Conservation (phyloP, 2,888 invertebrate species). For the Apoda limacodes region DNA sequence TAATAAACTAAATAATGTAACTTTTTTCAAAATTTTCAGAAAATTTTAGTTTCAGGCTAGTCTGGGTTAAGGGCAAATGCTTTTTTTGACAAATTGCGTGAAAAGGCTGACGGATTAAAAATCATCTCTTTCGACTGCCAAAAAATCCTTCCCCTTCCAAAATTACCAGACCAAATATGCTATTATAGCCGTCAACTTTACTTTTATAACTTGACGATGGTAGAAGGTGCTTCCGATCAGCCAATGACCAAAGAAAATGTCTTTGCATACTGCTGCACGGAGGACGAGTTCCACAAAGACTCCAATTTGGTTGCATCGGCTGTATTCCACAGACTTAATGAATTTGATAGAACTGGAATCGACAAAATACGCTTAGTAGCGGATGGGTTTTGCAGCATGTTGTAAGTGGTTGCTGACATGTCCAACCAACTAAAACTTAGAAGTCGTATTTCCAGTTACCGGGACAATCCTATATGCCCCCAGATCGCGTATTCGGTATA, state of each 20-base stretch:
- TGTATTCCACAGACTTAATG: conserved; percentile 13
- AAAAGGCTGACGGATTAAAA: conserved; percentile 3
- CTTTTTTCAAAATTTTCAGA: too few relatives aligned
- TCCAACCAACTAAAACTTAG: conserved; percentile 4
- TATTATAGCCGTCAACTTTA: conserved; percentile 5
- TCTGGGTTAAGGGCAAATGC: conserved; percentile 9
- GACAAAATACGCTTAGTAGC: conserved; percentile 14
- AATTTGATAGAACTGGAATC: conserved; percentile 18
- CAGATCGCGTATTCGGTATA: conserved; percentile 13
- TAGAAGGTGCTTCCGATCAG: conserved; percentile 7
- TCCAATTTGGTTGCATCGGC: conserved; percentile 18
- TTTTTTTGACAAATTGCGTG: conserved; percentile 8
- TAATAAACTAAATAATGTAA: too few relatives aligned
- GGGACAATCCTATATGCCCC: too few relatives aligned
- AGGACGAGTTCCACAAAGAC: conserved; percentile 18
- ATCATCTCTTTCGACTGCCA: conserved; percentile 12
- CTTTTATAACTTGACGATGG: conserved; percentile 5
- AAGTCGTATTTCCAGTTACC: conserved; percentile 13
- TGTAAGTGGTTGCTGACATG: conserved; percentile 13
- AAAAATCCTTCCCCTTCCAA: conserved; percentile 12
- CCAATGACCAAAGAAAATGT: conserved; percentile 21
- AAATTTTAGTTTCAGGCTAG: too few relatives aligned
- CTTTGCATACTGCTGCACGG: conserved; percentile 23
- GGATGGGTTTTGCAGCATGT: conserved; percentile 13
- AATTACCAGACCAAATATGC: conserved; percentile 11